Conservation (phyloP, 2,113 vertebrate genomes). For the Heloderma charlesbogerti region DNA sequence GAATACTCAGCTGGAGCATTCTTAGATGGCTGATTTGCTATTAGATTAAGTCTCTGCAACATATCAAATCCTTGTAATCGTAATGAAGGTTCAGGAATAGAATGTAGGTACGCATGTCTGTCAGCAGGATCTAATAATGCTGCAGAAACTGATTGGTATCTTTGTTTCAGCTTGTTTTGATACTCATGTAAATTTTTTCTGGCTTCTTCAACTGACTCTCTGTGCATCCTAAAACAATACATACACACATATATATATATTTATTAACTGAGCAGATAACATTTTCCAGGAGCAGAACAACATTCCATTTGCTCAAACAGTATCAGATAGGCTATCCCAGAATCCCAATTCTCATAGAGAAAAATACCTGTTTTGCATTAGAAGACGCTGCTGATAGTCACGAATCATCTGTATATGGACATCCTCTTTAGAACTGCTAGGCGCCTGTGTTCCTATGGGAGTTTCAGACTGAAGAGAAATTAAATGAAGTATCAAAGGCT, state of each 20-base stretch:
- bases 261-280: not conserved
- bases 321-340: not conserved
- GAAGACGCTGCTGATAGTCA: constrained; percentile 84
- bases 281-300: not conserved
- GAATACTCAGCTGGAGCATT: not conserved
- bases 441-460: not conserved
- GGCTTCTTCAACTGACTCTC: constrained; percentile 82
- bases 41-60: not conserved
- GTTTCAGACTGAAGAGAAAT: constrained; percentile 63
- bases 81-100: not conserved
- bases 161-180: constrained; percentile 80
- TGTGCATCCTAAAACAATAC: constrained; percentile 79
- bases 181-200: constrained; percentile 85
- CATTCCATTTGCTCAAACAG: constrained; percentile 9
- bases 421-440: constrained; percentile 61
- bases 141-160: constrained; percentile 60
- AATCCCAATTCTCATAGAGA: constrained; percentile 1
- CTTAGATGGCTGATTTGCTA: fast-evolving
- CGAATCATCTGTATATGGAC: constrained; percentile 73
- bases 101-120: not conserved
- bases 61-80: not conserved
- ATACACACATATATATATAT: fast-evolving
- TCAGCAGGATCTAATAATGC: not conserved
- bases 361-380: constrained; percentile 87
- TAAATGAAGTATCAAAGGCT: constrained; percentile 20